Base-by-base conservation (phyloP, 2,888 invertebrate species). In the Drosophila fulvimacula region DNA sequence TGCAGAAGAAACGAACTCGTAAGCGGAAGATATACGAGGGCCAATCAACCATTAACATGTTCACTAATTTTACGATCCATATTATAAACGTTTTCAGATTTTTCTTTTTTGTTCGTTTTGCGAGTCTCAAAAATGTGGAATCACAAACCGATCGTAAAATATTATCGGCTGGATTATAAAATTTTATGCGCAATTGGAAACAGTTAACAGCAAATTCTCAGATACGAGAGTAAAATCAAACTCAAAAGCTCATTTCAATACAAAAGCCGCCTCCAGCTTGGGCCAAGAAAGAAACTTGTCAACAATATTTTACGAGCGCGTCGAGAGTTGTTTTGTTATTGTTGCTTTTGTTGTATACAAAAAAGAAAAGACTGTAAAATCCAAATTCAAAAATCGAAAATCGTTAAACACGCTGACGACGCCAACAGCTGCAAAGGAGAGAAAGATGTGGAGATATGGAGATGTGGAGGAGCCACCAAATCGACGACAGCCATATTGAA, bases 31-130 rank as follows among this genome's bases (percentile, higher is more conserved):
- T 88, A 81, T 88, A 81, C 70, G 89, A 38, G 38, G 32, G 49
- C 73, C 89, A 87, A 89, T 89, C 85, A 85, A 82, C 90, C 88
- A 88, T 90, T 90, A 88, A 88, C 90, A 90, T 89, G 87, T 88
- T 87, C 84, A 82, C 87, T 87, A 90, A 89, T 82, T 88, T 88
- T 87, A 88, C 76, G 89, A 84, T 55, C 64, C 61, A 71, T 77
- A 79, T 83, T 81, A 80, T 82, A 88, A 89, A 71, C 72, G 78
- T 66, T 76, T 71, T 68, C 51, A 21, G 49, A 53, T 66, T 73
- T 74, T 72, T 61, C 46, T 13, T 13, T 7, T 11, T 19, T 27
- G 56, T 55, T 32, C 42, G 38, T 46, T 57, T 79, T 73, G 71
- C 60, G 46, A 61, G 56, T 44, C 51, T 70, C 66, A 56, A 48